A percentile compares a stretch with the other conserved stretches of the same genome.
Conservation (phyloP, 1,140 invertebrate genomes). For the Neoseiulus cucumeris region DNA sequence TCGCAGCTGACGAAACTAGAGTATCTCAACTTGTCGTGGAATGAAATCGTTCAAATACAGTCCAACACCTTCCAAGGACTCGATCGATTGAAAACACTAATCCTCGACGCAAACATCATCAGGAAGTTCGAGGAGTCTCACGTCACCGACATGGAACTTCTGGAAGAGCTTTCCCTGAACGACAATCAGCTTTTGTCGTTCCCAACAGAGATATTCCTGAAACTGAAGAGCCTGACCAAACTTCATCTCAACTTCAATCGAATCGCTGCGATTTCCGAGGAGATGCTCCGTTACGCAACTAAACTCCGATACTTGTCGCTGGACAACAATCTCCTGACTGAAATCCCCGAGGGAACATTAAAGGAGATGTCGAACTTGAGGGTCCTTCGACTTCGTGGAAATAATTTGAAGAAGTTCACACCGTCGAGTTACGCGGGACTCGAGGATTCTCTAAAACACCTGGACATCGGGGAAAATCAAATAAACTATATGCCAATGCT, state of each 20-base stretch:
- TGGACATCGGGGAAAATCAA: conserved; percentile 54
- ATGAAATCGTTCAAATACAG: conserved; percentile 55
- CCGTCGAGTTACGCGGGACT: conserved; percentile 51
- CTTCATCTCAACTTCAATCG: conserved; percentile 64
- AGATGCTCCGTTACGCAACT: conserved; percentile 28
- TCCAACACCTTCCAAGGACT: conserved; percentile 54
- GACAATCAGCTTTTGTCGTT: conserved; percentile 70
- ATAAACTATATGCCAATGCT: conserved; percentile 33
- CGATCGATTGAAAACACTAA: conserved; percentile 44
- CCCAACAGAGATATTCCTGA: conserved; percentile 50
- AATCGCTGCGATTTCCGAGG: conserved; percentile 58
- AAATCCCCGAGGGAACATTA: conserved; percentile 56
- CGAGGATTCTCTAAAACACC: conserved; percentile 43
- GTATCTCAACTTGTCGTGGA: conserved; percentile 29
- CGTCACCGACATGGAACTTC: conserved; percentile 50
- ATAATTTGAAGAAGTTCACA: conserved; percentile 46
- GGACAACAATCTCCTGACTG: conserved; percentile 61
- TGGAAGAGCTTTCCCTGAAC: conserved; percentile 54
- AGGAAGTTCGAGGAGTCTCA: conserved; percentile 73
- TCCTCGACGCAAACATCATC: conserved; percentile 61
- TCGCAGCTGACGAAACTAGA: conserved; percentile 16
- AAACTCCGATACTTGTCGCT: conserved; percentile 37
- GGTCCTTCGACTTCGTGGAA: conserved; percentile 51
- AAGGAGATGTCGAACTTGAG: conserved; percentile 36
- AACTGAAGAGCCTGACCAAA: conserved; percentile 45